phyloP scores from a whole-genome alignment of 2,797 vertebrate species.

The Crenichthys baileyi region DNA sequence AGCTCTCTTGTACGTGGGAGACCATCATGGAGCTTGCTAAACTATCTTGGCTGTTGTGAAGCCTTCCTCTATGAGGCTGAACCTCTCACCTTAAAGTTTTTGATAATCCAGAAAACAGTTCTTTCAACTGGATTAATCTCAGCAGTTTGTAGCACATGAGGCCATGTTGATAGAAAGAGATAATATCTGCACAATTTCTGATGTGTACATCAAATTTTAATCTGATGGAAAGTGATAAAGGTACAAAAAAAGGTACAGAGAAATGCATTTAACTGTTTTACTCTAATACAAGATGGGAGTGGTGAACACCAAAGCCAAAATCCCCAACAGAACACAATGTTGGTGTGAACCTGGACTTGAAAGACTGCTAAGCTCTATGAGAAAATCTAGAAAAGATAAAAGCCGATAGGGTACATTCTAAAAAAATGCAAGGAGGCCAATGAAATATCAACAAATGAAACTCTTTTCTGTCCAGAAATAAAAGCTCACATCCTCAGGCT shows the following conservation, averaged over 20 bases:
- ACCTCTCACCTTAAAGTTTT: background rate
- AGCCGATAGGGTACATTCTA: background rate
- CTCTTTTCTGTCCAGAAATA: background rate
- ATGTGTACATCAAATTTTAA: background rate
- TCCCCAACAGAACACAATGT: background rate
- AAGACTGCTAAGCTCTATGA: background rate
- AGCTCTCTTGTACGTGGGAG: background rate
- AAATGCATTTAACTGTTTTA: background rate
- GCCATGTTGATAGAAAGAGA: background rate
- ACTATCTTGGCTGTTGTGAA: background rate
- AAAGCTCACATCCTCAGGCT: background rate
- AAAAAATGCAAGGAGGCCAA: background rate
- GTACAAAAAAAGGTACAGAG: background rate
- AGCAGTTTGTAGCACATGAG: background rate
- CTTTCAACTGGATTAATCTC: background rate
- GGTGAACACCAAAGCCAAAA: no score
- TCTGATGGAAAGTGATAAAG: background rate
- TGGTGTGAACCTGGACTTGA: background rate
- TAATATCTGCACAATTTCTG: background rate
- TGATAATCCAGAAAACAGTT: background rate
- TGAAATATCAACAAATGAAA: background rate
- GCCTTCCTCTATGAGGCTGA: background rate
- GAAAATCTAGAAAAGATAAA: background rate
- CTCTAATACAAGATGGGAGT: background rate
- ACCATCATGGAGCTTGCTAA: no score